Percentiles rank a stretch among this genome's conserved stretches.
These are phyloP conservation scores for Temnopleurus reevesii DNA, from an alignment of 53 echinoderm and acorn worm genomes.

Conservation along the genomic window DNA sequence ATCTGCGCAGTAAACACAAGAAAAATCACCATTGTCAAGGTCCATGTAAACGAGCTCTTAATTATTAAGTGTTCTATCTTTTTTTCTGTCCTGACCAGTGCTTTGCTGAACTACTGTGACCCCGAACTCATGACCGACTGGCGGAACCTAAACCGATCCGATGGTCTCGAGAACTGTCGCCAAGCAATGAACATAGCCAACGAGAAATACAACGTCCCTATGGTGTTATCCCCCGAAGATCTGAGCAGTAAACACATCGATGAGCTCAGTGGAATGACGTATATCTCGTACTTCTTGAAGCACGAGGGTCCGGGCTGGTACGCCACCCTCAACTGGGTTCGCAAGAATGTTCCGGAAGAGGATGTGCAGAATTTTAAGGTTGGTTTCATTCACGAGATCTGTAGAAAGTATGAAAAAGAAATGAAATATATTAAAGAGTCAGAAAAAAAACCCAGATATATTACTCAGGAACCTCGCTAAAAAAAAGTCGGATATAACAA, in stretches of 20 bases:
- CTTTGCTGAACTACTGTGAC: conserved; percentile 86
- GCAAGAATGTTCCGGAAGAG: conserved; percentile 78
- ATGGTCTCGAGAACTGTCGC: conserved; percentile 77
- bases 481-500: no score
- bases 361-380: conserved; percentile 96
- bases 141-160: conserved; percentile 58
- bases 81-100: conserved; percentile 60
- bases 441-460: no score
- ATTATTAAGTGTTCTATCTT: neutral
- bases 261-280: conserved; percentile 81
- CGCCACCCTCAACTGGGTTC: conserved; percentile 95
- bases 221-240: conserved; percentile 88
- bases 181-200: conserved; percentile 79
- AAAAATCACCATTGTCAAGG: no score
- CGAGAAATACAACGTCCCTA: conserved; percentile 80
- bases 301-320: conserved; percentile 96
- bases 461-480: no score
- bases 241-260: conserved; percentile 83
- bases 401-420: neutral
- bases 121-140: conserved; percentile 75
- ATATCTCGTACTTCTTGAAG: conserved; percentile 89
- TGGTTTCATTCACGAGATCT: neutral
- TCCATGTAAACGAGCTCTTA: no score
- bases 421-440: neutral
- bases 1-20: conserved; percentile 78